These are phyloP conservation scores for Druceiella hillmani DNA, from an alignment of 2,888 invertebrate genomes.

Conservation along the genomic window DNA sequence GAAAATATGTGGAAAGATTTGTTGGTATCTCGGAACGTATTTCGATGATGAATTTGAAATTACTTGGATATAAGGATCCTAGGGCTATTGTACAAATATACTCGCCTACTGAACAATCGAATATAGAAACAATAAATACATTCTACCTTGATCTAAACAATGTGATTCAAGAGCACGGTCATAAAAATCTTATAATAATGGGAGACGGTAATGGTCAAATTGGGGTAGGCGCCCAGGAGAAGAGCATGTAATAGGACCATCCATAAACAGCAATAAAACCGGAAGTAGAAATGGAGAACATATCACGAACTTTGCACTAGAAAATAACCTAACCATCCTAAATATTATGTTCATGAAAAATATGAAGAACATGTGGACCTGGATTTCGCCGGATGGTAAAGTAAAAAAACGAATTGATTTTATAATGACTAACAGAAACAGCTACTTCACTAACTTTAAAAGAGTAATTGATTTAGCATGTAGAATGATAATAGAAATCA, in stretches of 20 bases:
- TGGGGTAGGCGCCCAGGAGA: constrained; percentile 20
- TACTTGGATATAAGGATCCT: constrained; percentile 22
- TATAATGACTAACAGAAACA: constrained; percentile 18
- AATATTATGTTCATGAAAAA: constrained; percentile 20
- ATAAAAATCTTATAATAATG: constrained; percentile 23
- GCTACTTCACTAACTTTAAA: no score
- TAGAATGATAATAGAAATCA: no score
- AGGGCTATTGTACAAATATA: constrained; percentile 25
- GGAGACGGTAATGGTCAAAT: constrained; percentile 21
- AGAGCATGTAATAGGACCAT: constrained; percentile 18
- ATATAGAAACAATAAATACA: constrained; percentile 16
- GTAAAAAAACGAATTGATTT: constrained; percentile 23
- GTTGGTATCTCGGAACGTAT: constrained; percentile 25
- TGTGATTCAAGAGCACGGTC: constrained; percentile 16
- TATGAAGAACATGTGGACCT: constrained; percentile 21
- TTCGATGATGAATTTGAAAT: constrained; percentile 22
- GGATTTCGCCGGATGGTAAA: constrained; percentile 20
- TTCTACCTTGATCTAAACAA: constrained; percentile 23
- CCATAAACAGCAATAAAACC: constrained; percentile 13
- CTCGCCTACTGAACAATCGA: constrained; percentile 24
- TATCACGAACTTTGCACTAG: constrained; percentile 14
- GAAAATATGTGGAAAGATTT: constrained; percentile 18
- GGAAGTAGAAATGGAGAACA: constrained; percentile 24
- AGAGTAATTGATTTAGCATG: no score
- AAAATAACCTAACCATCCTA: constrained; percentile 17